Evolutionary conservation across 1,140 invertebrate species (phyloP).

Genomic region (Mercenaria mercenaria): DNA sequence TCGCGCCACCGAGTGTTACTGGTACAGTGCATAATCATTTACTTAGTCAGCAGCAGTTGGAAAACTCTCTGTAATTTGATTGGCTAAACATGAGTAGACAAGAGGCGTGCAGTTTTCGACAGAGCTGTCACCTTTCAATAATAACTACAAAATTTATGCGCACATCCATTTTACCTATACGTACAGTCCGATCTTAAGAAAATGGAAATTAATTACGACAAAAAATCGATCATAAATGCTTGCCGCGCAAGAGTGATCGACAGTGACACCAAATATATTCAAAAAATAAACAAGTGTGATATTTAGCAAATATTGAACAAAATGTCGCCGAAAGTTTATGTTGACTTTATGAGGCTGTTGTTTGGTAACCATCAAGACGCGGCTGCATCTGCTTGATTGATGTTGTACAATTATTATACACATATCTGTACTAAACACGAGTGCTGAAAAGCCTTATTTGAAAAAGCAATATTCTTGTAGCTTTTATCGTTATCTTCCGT

Average conservation of each 20-base stretch:
- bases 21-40: no score
- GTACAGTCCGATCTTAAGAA: background rate
- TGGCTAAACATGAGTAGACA: background rate
- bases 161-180: background rate
- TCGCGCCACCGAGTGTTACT: no score
- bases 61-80: background rate
- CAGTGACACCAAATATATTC: background rate
- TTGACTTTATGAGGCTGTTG: no score
- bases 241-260: background rate
- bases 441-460: no score
- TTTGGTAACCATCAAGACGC: no score
- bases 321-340: no score
- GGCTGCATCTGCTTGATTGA: no score
- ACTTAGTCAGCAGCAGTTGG: no score
- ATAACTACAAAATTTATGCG: background rate
- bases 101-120: background rate
- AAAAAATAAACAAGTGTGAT: constrained; percentile 10
- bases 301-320: background rate
- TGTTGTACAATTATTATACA: no score
- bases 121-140: background rate
- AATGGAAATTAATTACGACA: background rate
- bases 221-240: background rate
- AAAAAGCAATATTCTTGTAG: no score
- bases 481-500: no score
- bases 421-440: no score